Percentiles rank a stretch among this genome's conserved stretches.
Conservation (phyloP, 1,140 invertebrate genomes). For the Cephus cinctus region DNA sequence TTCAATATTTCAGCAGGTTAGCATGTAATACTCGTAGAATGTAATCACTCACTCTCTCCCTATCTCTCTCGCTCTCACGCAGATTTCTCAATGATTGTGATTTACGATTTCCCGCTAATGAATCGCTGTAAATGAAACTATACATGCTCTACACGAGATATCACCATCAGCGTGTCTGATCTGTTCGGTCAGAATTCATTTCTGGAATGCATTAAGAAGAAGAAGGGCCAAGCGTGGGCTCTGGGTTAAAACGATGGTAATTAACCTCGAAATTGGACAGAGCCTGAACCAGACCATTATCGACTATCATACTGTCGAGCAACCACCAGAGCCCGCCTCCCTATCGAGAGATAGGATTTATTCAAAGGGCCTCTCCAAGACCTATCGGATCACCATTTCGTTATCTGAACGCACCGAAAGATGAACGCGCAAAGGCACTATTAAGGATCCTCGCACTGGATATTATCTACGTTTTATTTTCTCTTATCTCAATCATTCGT, state of each 20-base stretch:
- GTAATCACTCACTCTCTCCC: too few species aligned
- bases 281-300: constrained; percentile 41
- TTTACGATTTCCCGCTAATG: too few species aligned
- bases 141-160: background rate
- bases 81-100: too few species aligned
- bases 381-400: constrained; percentile 33
- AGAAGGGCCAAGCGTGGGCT: background rate
- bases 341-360: constrained; percentile 36
- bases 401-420: too few species aligned
- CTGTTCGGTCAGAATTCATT: background rate
- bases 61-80: too few species aligned
- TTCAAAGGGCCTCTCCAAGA: constrained; percentile 34
- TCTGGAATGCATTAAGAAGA: background rate
- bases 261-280: constrained; percentile 41
- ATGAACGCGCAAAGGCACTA: too few species aligned
- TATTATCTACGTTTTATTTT: too few species aligned
- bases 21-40: too few species aligned
- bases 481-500: too few species aligned
- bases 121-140: too few species aligned
- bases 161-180: background rate
- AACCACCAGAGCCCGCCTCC: constrained; percentile 34
- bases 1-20: constrained; percentile 20
- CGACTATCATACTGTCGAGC: constrained; percentile 38
- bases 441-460: background rate
- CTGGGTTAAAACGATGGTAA: constrained; percentile 44